phyloP scores from a whole-genome alignment of 2,888 invertebrate species.

The Oasisia sp. region DNA sequence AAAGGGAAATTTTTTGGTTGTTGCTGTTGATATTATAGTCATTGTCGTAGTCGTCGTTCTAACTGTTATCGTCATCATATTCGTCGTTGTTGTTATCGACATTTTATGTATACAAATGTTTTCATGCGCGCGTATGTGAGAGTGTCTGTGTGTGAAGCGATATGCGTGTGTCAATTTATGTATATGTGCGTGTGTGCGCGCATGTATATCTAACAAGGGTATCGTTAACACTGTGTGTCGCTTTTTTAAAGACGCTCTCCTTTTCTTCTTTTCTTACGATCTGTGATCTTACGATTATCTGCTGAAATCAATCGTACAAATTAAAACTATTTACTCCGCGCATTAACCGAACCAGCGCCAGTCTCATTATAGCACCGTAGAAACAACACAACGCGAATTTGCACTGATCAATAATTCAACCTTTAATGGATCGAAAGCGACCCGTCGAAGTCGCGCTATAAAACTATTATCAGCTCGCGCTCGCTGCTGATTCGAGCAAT shows the following conservation, averaged over 20 bases:
- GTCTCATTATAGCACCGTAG: neutral
- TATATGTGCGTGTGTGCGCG: no score
- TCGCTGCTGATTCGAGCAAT: neutral
- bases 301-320: neutral
- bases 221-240: neutral
- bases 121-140: no score
- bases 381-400: neutral
- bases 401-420: conserved; percentile 6
- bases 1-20: no score
- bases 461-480: neutral
- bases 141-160: no score
- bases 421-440: neutral
- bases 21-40: no score
- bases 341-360: neutral
- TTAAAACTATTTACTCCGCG: neutral
- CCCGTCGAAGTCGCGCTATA: neutral
- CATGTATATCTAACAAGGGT: neutral
- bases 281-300: neutral
- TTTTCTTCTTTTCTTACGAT: neutral
- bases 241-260: neutral
- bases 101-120: no score
- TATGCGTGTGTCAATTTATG: no score
- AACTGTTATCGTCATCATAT: no score
- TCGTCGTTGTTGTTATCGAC: no score
- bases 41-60: no score